These are phyloP conservation scores for Gymnosoma rotundatum DNA, from an alignment of 2,888 invertebrate species.

Conservation along the genomic window DNA sequence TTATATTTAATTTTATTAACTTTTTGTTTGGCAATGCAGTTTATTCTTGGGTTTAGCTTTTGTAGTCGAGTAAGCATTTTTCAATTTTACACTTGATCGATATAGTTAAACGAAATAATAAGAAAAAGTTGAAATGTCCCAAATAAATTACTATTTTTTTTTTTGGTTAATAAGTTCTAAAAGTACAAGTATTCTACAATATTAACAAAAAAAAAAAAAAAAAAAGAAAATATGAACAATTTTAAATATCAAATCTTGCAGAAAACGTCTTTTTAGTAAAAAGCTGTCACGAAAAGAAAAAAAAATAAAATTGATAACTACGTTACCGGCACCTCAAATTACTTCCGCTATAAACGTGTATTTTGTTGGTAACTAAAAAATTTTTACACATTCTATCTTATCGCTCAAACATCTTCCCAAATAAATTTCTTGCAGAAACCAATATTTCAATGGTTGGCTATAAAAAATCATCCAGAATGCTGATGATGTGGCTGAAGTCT, in stretches of 20 bases:
- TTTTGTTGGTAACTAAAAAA: conserved; percentile 46
- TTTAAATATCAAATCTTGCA: conserved; percentile 28
- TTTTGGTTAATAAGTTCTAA: not conserved
- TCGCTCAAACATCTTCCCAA: conserved; percentile 44
- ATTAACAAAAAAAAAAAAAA: not conserved
- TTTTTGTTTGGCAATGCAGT: not conserved
- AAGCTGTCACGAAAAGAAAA: conserved; percentile 9
- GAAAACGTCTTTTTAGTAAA: conserved; percentile 13
- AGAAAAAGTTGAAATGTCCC: conserved; percentile 1
- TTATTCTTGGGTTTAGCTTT: not conserved
- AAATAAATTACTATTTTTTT: conserved; percentile 18
- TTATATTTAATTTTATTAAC: too few relatives aligned
- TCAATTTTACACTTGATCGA: conserved; percentile 21
- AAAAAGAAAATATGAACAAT: conserved; percentile 2
- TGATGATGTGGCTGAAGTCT: conserved; percentile 39
- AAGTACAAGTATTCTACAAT: not conserved
- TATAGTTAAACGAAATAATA: not conserved
- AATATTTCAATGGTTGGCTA: conserved; percentile 29
- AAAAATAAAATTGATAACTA: conserved; percentile 45
- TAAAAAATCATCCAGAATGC: conserved; percentile 48
- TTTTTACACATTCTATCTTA: conserved; percentile 45
- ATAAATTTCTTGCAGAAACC: conserved; percentile 43
- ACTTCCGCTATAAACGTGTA: conserved; percentile 70
- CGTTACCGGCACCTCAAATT: conserved; percentile 67
- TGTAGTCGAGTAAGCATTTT: conserved; percentile 21